Percentiles rank a stretch among this genome's conserved stretches.
These are phyloP conservation scores for Odocoileus virginianus DNA, from an alignment of 2,113 vertebrate genomes.

Conservation along the genomic window DNA sequence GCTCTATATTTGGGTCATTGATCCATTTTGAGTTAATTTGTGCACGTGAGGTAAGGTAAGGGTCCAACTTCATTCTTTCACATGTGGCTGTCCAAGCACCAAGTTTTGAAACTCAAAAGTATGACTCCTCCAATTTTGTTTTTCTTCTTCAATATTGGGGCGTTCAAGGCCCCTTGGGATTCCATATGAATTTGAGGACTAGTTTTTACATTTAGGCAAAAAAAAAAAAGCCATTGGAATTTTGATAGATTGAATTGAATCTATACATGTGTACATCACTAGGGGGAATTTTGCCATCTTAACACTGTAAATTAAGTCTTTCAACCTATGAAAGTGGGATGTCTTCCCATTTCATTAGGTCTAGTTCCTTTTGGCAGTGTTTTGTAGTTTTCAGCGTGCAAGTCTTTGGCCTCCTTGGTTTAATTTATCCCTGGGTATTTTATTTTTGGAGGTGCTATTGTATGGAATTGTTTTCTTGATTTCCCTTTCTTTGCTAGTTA, in stretches of 20 bases:
- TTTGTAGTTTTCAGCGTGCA: not conserved
- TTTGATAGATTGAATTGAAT: not conserved
- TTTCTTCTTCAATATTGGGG: not conserved
- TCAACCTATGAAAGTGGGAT: not conserved
- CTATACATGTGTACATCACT: not conserved
- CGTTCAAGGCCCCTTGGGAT: not conserved
- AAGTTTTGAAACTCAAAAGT: not conserved
- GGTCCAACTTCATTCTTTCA: not conserved
- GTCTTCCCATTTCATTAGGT: not conserved
- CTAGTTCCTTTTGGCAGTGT: not conserved
- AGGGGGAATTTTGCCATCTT: not conserved
- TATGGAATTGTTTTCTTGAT: not conserved
- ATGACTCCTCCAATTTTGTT: not conserved
- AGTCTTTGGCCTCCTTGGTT: not conserved
- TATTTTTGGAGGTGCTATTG: not conserved
- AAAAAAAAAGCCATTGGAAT: not conserved
- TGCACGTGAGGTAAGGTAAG: not conserved
- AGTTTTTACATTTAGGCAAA: not conserved
- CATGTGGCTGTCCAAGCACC: not conserved
- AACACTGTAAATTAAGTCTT: not conserved
- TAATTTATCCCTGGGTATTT: not conserved
- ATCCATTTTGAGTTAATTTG: not conserved
- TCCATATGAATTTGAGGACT: not conserved
- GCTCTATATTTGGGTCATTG: not conserved
- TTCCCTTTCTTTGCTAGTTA: not conserved